Conservation (phyloP, 2,888 invertebrate genomes). For the Apodemia zela region DNA sequence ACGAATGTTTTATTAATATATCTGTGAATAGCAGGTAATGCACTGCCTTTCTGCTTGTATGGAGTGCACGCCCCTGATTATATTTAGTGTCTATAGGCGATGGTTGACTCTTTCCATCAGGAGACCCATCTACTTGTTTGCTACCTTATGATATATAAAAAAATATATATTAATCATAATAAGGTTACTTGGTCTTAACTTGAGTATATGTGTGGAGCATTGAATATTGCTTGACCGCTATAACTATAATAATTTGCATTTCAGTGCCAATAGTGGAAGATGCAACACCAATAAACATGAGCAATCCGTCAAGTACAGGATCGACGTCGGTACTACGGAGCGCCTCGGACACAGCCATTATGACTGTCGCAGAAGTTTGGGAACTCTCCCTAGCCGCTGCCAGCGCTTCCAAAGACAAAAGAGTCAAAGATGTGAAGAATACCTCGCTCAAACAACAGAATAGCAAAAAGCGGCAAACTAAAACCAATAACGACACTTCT, state of each 20-base stretch:
- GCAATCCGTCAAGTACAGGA: constrained; percentile 57
- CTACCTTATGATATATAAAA: too few species aligned
- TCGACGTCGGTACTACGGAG: constrained; percentile 78
- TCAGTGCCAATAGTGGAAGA: constrained; percentile 61
- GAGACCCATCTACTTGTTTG: too few species aligned
- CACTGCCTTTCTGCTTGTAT: too few species aligned
- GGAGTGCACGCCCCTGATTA: too few species aligned
- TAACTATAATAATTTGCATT: not conserved
- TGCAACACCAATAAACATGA: constrained; percentile 39
- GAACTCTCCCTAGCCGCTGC: constrained; percentile 91
- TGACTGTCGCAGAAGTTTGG: constrained; percentile 90
- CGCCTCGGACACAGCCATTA: constrained; percentile 89
- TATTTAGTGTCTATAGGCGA: too few species aligned
- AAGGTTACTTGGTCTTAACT: too few species aligned
- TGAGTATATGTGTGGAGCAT: too few species aligned
- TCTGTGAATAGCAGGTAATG: too few species aligned
- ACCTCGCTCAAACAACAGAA: constrained; percentile 67
- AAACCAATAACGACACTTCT: constrained; percentile 45
- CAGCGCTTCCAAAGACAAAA: constrained; percentile 93
- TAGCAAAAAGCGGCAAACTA: constrained; percentile 59
- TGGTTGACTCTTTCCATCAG: too few species aligned
- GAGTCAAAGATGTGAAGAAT: constrained; percentile 91
- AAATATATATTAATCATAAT: too few species aligned
- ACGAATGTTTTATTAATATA: too few species aligned
- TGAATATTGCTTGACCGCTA: not conserved